These are phyloP conservation scores for Zygogramma bicolorata DNA, from an alignment of 2,888 invertebrate species.

Conservation along the genomic window DNA sequence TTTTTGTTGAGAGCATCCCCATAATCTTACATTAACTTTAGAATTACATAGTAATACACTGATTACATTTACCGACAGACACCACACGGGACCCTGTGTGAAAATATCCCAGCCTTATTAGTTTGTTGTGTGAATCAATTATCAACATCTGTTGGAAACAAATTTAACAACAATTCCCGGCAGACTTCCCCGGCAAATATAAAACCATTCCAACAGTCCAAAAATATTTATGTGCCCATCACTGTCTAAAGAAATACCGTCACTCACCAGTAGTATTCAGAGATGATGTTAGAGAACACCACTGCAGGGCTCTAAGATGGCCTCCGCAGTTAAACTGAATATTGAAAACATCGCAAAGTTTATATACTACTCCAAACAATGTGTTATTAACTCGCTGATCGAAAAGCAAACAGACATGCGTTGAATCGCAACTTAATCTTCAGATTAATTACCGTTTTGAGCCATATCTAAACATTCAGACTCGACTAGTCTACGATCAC, in stretches of 20 bases:
- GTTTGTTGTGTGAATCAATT: not conserved
- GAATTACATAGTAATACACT: too few relatives aligned
- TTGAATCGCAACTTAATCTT: conserved; percentile 49
- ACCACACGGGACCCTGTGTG: not conserved
- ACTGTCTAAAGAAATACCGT: not conserved
- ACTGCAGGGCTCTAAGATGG: conserved; percentile 60
- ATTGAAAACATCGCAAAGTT: conserved; percentile 57
- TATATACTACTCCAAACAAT: conserved; percentile 60
- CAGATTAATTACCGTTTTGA: conserved; percentile 50
- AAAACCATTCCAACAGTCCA: not conserved
- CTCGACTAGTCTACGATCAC: not conserved
- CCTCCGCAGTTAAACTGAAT: conserved; percentile 61
- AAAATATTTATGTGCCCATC: not conserved
- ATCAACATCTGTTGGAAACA: not conserved
- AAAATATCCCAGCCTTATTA: not conserved
- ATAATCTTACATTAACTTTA: too few relatives aligned
- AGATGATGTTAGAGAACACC: conserved; percentile 52
- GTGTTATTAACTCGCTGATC: conserved; percentile 59
- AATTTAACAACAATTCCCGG: not conserved
- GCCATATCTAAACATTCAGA: conserved; percentile 45
- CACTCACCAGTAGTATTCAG: conserved; percentile 58
- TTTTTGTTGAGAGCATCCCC: too few relatives aligned
- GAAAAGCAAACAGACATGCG: conserved; percentile 60
- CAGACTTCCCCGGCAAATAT: not conserved
- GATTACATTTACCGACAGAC: too few relatives aligned